Evolutionary conservation across 1,140 invertebrate species (phyloP), one percentile per base, ranked within the genome.

Genomic region (Lanistes nyassanus): DNA sequence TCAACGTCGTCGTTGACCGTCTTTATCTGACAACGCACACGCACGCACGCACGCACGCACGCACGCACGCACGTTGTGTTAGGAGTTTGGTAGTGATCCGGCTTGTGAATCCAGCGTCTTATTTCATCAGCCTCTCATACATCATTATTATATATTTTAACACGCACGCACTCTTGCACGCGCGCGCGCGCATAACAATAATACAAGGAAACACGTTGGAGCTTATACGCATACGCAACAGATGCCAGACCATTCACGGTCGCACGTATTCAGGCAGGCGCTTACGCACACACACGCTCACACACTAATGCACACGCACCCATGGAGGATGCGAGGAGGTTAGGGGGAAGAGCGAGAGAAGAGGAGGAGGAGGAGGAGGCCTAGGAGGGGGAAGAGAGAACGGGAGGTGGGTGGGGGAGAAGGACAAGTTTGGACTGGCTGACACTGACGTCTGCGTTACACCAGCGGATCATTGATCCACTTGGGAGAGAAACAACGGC

Each of bases 31-130:
- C n/a, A n/a, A 36, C 62, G 37, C 62, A 23, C 62, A 65, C 62
- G 31, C 62, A 65, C 62, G 31, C 62, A 65, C 62, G 31, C 62
- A 65, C 62, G 31, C 62, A 65, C 62, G 31, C 62, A 65, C 62
- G 31, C 62, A 65, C 62, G 31, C 62, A 31, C 29, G 31, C 62
- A 65, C 62, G 31, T n/a, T n/a, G n/a, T n/a, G n/a, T n/a, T n/a
- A n/a, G n/a, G n/a, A n/a, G n/a, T n/a, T n/a, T n/a, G n/a, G n/a
- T n/a, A n/a, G n/a, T n/a, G n/a, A n/a, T n/a, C n/a, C n/a, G n/a
- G n/a, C n/a, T n/a, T n/a, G n/a, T n/a, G n/a, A n/a, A n/a, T n/a
- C n/a, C n/a, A n/a, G n/a, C n/a, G n/a, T n/a, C n/a, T n/a, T n/a
- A n/a, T n/a, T n/a, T n/a, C n/a, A n/a, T n/a, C 51, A 53, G 13